These are phyloP conservation scores for Papio anubis DNA, from an alignment of 2,113 vertebrate genomes.

Conservation along the genomic window DNA sequence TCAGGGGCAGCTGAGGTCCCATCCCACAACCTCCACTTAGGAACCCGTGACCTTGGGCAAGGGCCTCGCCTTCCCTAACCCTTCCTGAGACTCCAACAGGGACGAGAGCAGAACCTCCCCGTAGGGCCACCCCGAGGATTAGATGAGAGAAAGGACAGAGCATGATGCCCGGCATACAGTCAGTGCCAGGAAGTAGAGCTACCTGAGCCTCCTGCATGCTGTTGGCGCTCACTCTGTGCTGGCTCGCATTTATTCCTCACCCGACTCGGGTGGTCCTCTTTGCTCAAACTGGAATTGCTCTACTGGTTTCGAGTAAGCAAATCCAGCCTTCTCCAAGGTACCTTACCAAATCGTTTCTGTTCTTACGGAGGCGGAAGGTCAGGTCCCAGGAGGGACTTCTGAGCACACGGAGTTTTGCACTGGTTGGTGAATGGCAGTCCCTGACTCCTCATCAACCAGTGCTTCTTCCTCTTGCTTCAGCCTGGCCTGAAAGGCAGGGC, in stretches of 20 bases:
- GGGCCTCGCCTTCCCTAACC: background rate
- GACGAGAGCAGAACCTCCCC: background rate
- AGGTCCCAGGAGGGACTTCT: background rate
- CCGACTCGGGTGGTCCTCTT: background rate
- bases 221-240: background rate
- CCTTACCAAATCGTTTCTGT: background rate
- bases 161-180: fast-evolving
- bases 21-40: background rate
- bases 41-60: background rate
- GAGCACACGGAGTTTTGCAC: background rate
- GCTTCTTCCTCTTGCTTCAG: background rate
- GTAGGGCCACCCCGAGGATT: background rate
- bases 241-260: background rate
- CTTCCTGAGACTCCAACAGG: background rate
- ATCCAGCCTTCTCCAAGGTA: background rate
- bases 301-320: background rate
- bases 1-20: background rate
- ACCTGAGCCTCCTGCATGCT: background rate
- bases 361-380: background rate
- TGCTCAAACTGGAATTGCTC: background rate
- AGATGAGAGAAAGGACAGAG: background rate
- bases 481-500: background rate
- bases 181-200: background rate
- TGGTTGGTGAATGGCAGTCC: background rate
- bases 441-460: background rate